Evolutionary conservation across 2,113 vertebrate genomes (phyloP).

Genomic region (Ophiodon elongatus): DNA sequence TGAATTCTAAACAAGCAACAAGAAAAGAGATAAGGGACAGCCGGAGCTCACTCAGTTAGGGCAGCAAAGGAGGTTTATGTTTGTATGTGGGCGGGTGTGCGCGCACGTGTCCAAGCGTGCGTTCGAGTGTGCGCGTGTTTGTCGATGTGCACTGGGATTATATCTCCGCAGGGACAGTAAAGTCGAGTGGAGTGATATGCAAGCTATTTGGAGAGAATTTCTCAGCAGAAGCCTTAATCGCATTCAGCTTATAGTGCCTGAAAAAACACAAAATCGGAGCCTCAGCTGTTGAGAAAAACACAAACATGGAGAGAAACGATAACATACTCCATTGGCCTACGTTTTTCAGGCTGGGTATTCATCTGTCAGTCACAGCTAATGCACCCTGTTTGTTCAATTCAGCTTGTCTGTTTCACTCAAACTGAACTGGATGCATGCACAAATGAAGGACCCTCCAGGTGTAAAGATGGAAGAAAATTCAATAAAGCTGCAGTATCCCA

Average conservation of each 20-base stretch:
- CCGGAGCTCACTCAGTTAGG: conserved; percentile 42
- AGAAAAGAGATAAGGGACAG: conserved; percentile 62
- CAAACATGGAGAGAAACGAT: conserved; percentile 63
- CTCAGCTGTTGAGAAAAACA: conserved; percentile 59
- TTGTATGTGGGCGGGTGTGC: conserved; percentile 54
- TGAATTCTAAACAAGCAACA: conserved; percentile 74
- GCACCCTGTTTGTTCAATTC: conserved; percentile 65
- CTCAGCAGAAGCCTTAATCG: conserved; percentile 68
- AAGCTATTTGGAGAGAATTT: conserved; percentile 68
- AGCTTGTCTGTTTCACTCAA: conserved; percentile 67
- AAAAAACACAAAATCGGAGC: conserved; percentile 56
- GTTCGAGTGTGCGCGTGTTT: conserved; percentile 46
- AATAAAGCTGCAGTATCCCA: conserved; percentile 33
- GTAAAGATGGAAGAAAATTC: conserved; percentile 30
- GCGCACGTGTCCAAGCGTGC: conserved; percentile 42
- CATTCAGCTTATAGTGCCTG: conserved; percentile 56
- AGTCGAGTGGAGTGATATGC: conserved; percentile 67
- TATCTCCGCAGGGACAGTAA: conserved; percentile 71
- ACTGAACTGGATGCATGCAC: conserved; percentile 17
- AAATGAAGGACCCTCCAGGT: conserved; percentile 51
- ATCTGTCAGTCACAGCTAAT: conserved; percentile 72
- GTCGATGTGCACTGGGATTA: conserved; percentile 58
- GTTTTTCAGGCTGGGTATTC: conserved; percentile 58
- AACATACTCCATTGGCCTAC: conserved; percentile 48
- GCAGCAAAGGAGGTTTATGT: conserved; percentile 45